Evolutionary conservation across 2,797 vertebrate genomes (phyloP).

Genomic region (Psittacula derbiana): DNA sequence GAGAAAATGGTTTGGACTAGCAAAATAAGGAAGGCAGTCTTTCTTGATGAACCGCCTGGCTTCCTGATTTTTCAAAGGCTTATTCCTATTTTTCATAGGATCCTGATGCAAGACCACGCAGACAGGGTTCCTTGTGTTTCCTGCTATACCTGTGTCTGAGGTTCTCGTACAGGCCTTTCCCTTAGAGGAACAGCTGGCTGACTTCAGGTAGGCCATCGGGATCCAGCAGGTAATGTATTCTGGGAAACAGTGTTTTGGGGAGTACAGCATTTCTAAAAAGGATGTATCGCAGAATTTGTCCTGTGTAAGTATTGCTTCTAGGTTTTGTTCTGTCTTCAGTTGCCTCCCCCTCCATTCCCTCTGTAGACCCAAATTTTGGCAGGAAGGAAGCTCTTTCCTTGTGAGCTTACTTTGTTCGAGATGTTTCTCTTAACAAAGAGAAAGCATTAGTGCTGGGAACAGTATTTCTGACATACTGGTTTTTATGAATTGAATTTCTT

Average conservation of each 20-base stretch:
- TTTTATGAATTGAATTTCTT: background rate
- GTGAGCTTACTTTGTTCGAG: rapidly evolving
- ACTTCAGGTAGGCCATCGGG: background rate
- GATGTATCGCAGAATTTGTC: background rate
- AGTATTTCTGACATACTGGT: background rate
- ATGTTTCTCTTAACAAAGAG: background rate
- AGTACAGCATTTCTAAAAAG: background rate
- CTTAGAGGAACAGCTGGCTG: background rate
- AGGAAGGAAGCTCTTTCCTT: background rate
- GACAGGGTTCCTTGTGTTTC: background rate
- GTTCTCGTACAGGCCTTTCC: background rate
- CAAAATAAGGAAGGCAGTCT: background rate
- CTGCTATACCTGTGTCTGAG: rapidly evolving
- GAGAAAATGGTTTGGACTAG: background rate
- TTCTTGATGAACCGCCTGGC: background rate
- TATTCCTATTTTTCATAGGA: background rate
- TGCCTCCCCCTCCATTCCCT: background rate
- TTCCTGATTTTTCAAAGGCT: background rate
- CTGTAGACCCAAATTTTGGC: background rate
- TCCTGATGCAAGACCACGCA: background rate
- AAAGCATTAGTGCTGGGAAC: background rate
- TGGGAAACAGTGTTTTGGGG: background rate
- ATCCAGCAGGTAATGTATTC: background rate
- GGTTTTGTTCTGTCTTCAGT: background rate
- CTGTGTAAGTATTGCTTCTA: background rate